These are phyloP conservation scores for Peromyscus nudipes DNA, from an alignment of 2,797 vertebrate genomes.

Conservation along the genomic window DNA sequence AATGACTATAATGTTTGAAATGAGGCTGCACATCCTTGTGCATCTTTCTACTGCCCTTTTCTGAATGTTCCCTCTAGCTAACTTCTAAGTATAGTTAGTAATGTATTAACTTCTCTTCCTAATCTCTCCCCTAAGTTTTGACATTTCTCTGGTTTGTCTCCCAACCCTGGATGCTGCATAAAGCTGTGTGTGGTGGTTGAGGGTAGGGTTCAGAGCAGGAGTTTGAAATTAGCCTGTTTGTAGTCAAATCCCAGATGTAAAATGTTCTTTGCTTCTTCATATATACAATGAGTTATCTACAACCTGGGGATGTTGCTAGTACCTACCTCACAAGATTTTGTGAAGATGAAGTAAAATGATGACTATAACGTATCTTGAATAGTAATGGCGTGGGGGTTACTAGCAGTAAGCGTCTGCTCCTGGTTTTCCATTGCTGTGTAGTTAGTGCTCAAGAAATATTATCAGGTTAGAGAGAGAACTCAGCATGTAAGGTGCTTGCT, in stretches of 20 bases:
- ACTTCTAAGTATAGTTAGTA: neutral
- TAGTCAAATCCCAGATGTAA: neutral
- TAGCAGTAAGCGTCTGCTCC: too few species aligned
- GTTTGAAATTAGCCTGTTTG: neutral
- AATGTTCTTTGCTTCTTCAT: neutral
- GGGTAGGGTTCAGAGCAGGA: neutral
- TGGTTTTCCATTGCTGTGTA: neutral
- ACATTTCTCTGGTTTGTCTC: neutral
- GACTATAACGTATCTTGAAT: neutral
- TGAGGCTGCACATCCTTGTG: neutral
- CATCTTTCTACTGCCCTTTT: neutral
- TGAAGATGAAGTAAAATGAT: constrained; percentile 34
- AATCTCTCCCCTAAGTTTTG: neutral
- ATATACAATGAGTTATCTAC: neutral
- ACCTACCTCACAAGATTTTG: neutral
- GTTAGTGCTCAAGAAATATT: neutral
- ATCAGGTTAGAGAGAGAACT: neutral
- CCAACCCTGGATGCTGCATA: neutral
- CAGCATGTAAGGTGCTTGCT: neutral
- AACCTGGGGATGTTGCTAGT: neutral
- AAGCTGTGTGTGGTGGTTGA: neutral
- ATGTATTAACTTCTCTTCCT: neutral
- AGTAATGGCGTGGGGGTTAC: neutral
- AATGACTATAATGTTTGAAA: neutral
- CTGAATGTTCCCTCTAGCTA: neutral